These are phyloP conservation scores for Zaprionus nigranus DNA, from an alignment of 1,140 invertebrate genomes.

Conservation along the genomic window DNA sequence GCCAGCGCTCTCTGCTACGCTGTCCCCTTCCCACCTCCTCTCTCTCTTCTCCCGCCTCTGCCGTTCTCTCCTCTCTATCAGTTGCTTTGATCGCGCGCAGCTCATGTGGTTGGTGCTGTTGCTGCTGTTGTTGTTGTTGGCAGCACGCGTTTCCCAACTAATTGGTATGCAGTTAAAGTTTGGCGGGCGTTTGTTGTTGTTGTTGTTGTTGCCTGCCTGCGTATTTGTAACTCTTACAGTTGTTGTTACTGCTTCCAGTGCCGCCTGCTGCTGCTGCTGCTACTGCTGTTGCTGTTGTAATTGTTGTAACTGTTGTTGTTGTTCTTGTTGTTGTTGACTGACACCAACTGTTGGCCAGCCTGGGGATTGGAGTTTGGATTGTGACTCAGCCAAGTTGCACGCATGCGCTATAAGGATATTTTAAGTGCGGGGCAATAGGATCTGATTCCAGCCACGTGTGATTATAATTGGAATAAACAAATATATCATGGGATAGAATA, in stretches of 20 bases:
- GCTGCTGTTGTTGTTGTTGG: conserved; percentile 53
- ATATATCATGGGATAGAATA: not conserved
- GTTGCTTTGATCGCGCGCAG: conserved; percentile 65
- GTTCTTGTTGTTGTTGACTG: conserved; percentile 33
- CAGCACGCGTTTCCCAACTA: conserved; percentile 82
- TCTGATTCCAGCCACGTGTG: not conserved
- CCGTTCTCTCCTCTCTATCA: conserved; percentile 46
- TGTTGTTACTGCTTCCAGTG: conserved; percentile 44
- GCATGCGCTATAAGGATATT: conserved; percentile 31
- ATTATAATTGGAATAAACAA: not conserved
- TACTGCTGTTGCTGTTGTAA: conserved; percentile 21
- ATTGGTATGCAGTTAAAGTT: conserved; percentile 79
- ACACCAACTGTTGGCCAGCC: conserved; percentile 47
- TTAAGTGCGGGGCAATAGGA: not conserved
- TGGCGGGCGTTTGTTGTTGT: conserved; percentile 73
- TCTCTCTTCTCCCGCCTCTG: conserved; percentile 5
- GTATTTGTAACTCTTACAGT: conserved; percentile 67
- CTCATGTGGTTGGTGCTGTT: conserved; percentile 38
- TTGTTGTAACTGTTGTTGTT: conserved; percentile 11
- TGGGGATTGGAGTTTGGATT: conserved; percentile 27
- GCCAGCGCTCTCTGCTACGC: conserved; percentile 15
- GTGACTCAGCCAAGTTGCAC: conserved; percentile 42
- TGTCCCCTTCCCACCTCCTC: not conserved
- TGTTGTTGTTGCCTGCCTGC: conserved; percentile 27
- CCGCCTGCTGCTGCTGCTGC: conserved; percentile 43